Evolutionary conservation across 1,140 invertebrate genomes (phyloP).

Genomic region (Papilio dardanus): DNA sequence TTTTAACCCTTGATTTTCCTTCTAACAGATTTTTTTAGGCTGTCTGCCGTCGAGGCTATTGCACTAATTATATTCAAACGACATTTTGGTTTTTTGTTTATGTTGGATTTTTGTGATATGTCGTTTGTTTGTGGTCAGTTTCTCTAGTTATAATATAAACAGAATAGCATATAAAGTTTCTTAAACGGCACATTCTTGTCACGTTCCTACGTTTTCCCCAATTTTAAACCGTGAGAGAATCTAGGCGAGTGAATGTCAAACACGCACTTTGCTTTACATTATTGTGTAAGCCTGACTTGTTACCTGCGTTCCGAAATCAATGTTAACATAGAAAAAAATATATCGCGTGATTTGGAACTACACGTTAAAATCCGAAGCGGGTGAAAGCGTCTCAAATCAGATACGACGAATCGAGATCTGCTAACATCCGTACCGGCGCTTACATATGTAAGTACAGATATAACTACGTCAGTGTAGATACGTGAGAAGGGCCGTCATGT

Average conservation of each 20-base stretch:
- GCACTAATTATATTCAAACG: not conserved
- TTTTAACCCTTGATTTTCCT: not conserved
- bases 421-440: slow-evolving; percentile 60
- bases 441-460: slow-evolving; percentile 50
- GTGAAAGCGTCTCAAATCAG: slow-evolving; percentile 71
- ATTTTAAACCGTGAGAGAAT: slow-evolving; percentile 18
- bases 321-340: slow-evolving; percentile 23
- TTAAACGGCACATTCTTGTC: slow-evolving; percentile 20
- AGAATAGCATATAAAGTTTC: not conserved
- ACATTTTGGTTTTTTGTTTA: not conserved
- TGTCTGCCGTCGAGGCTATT: not conserved
- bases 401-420: slow-evolving; percentile 70
- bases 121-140: not conserved
- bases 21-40: not conserved
- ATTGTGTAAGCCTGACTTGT: slow-evolving; percentile 23
- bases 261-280: slow-evolving; percentile 11
- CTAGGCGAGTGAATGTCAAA: slow-evolving; percentile 31
- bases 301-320: slow-evolving; percentile 22
- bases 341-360: slow-evolving; percentile 46
- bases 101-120: not conserved
- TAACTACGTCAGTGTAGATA: slow-evolving; percentile 69
- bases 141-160: not conserved
- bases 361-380: slow-evolving; percentile 43
- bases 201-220: slow-evolving; percentile 22
- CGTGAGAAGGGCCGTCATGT: slow-evolving; percentile 80